These are phyloP conservation scores for Mesocricetus auratus DNA, from an alignment of 2,113 vertebrate species.

Conservation along the genomic window DNA sequence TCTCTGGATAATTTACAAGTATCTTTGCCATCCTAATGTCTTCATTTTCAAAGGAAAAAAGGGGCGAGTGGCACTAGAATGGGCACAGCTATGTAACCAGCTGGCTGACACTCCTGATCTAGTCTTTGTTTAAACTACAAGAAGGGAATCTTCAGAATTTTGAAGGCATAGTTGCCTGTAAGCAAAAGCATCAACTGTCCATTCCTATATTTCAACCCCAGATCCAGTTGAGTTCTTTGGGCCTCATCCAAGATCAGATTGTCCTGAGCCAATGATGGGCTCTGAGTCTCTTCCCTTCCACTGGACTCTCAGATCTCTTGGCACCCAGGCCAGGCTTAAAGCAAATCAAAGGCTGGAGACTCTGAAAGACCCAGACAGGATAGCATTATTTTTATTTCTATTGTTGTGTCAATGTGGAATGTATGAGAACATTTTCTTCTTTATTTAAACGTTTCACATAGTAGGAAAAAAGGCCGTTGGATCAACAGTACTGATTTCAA, in stretches of 20 bases:
- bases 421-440: conserved; percentile 66
- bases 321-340: conserved; percentile 40
- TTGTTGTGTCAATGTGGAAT: conserved; percentile 74
- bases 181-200: conserved; percentile 38
- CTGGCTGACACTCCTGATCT: neutral
- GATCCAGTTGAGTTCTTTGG: conserved; percentile 39
- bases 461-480: conserved; percentile 56
- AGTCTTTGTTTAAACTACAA: conserved; percentile 9
- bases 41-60: conserved; percentile 60
- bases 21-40: conserved; percentile 31
- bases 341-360: conserved; percentile 60
- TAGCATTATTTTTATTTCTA: conserved; percentile 76
- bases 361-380: conserved; percentile 57
- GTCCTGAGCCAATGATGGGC: neutral
- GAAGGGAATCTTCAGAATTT: conserved; percentile 25
- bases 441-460: conserved; percentile 74
- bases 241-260: conserved; percentile 40
- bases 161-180: conserved; percentile 32
- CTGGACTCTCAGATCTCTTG: conserved; percentile 63
- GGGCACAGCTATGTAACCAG: neutral
- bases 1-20: conserved; percentile 61
- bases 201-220: conserved; percentile 48
- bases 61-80: neutral
- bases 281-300: conserved; percentile 19
- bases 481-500: conserved; percentile 64